Conservation (phyloP, 2,888 invertebrate genomes). For the Coleophora deauratella region DNA sequence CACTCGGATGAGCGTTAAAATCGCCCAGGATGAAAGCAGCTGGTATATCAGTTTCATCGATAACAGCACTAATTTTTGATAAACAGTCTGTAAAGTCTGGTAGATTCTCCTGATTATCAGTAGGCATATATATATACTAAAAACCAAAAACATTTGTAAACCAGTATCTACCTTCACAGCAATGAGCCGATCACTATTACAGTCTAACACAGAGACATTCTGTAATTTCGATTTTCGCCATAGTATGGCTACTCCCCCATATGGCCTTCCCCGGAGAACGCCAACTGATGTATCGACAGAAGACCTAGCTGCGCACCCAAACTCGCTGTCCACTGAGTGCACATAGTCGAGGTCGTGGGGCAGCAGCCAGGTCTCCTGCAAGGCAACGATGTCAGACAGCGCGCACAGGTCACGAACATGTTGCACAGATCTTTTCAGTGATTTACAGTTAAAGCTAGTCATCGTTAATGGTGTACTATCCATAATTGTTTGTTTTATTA, state of each 20-base stretch:
- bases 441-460: slow-evolving; percentile 10
- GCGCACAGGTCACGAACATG: slow-evolving; percentile 6
- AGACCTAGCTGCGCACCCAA: slow-evolving; percentile 1
- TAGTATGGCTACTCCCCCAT: slow-evolving; percentile 7
- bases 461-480: slow-evolving; percentile 1
- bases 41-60: too few species aligned
- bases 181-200: background rate
- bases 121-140: too few species aligned
- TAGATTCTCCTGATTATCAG: too few species aligned
- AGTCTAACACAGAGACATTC: slow-evolving; percentile 1
- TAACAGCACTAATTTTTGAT: too few species aligned
- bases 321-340: background rate
- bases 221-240: slow-evolving; percentile 7
- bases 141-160: background rate
- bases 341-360: slow-evolving; percentile 2
- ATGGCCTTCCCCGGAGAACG: slow-evolving; percentile 4
- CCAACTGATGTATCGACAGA: slow-evolving; percentile 5
- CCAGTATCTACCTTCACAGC: slow-evolving; percentile 1
- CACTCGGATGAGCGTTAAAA: too few species aligned
- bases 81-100: too few species aligned
- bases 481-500: too few species aligned
- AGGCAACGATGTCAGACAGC: slow-evolving; percentile 2
- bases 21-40: too few species aligned
- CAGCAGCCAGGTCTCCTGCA: too few species aligned
- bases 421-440: slow-evolving; percentile 6